These are phyloP conservation scores for Lophochroa leadbeateri DNA, from an alignment of 2,113 vertebrate species.

Conservation along the genomic window DNA sequence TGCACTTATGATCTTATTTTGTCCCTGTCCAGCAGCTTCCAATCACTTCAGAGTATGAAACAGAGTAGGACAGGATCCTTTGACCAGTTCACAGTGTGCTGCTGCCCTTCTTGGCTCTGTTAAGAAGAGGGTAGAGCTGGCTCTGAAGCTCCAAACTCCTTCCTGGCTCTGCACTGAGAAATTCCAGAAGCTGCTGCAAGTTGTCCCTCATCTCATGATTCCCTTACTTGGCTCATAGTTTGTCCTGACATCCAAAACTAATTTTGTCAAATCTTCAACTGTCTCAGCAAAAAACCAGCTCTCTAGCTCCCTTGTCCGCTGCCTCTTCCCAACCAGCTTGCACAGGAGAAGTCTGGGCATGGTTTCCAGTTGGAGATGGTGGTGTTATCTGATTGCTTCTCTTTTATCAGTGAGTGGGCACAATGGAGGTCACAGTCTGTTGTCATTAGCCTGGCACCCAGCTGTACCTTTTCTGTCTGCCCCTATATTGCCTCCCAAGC, in stretches of 20 bases:
- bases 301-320: neutral
- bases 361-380: neutral
- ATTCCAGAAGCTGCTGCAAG: neutral
- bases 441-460: neutral
- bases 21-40: neutral
- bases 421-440: neutral
- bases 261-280: neutral
- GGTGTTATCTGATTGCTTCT: neutral
- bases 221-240: neutral
- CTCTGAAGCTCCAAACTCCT: neutral
- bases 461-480: neutral
- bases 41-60: neutral
- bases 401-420: neutral
- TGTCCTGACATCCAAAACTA: neutral
- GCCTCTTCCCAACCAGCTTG: neutral
- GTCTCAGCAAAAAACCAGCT: neutral
- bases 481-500: accelerated
- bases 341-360: neutral
- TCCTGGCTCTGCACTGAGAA: neutral
- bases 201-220: neutral
- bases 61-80: neutral
- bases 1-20: neutral
- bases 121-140: neutral
- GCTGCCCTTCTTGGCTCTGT: neutral
- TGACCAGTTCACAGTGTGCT: neutral